A percentile compares a stretch with the other conserved stretches of the same genome.
These are phyloP conservation scores for Micronycteris hirsuta DNA, from an alignment of 2,113 vertebrate genomes.

Conservation along the genomic window DNA sequence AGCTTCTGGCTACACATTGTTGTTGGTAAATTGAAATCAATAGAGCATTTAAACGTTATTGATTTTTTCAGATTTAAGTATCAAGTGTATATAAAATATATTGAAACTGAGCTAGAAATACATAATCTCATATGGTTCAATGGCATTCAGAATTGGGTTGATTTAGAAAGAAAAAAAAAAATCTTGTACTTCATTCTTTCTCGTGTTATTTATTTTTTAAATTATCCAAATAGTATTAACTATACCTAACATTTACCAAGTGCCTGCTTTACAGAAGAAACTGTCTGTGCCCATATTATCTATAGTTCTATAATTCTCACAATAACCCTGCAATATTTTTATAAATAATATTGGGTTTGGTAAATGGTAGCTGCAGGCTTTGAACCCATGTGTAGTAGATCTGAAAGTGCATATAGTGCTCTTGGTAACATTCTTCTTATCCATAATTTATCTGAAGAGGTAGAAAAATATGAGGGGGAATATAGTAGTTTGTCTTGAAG, in stretches of 20 bases:
- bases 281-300: not conserved
- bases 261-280: not conserved
- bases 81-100: slow-evolving; percentile 28
- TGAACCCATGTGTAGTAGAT: not conserved
- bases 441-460: not conserved
- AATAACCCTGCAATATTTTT: not conserved
- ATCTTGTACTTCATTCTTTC: not conserved
- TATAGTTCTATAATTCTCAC: not conserved
- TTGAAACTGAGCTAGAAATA: slow-evolving; percentile 47
- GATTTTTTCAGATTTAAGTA: slow-evolving; percentile 62
- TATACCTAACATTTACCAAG: not conserved
- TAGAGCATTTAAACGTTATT: slow-evolving; percentile 57
- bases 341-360: not conserved
- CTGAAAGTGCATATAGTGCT: not conserved
- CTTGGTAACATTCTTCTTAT: not conserved
- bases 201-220: not conserved
- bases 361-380: not conserved
- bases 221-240: not conserved
- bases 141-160: not conserved
- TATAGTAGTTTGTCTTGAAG: not conserved
- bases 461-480: not conserved
- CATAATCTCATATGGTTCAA: not conserved
- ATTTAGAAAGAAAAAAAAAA: not conserved
- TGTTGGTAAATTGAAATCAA: slow-evolving; percentile 63
- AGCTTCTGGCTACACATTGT: not conserved